Evolutionary conservation across 1,140 invertebrate genomes (phyloP).

Genomic region (Drosophila nigromelanica): DNA sequence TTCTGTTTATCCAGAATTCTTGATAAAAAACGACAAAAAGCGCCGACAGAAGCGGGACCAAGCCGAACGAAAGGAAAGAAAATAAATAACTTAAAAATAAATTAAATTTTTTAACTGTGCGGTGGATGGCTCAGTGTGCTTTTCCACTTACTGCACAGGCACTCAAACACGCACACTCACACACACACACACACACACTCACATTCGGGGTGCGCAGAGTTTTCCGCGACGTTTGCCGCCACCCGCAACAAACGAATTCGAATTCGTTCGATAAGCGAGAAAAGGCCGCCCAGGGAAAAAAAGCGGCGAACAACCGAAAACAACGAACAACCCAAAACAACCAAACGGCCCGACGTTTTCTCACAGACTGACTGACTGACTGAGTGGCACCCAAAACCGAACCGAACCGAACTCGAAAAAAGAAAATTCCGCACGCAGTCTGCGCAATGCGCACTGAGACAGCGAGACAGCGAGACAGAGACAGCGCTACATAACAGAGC

Average conservation of each 20-base stretch:
- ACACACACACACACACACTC: slow-evolving; percentile 42
- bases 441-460: slow-evolving; percentile 63
- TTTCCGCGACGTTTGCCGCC: slow-evolving; percentile 55
- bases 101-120: slow-evolving; percentile 67
- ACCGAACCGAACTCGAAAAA: slow-evolving; percentile 60
- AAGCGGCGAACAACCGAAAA: slow-evolving; percentile 17
- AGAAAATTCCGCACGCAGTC: slow-evolving; percentile 79
- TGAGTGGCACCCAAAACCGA: slow-evolving; percentile 51
- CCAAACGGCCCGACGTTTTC: slow-evolving; percentile 74
- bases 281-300: slow-evolving; percentile 25
- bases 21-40: slow-evolving; percentile 52
- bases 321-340: slow-evolving; percentile 38
- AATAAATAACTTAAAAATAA: slow-evolving; percentile 78
- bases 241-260: slow-evolving; percentile 59
- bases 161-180: not conserved
- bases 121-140: slow-evolving; percentile 44
- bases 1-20: slow-evolving; percentile 69
- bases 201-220: slow-evolving; percentile 53
- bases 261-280: slow-evolving; percentile 56
- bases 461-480: slow-evolving; percentile 11
- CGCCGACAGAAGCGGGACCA: slow-evolving; percentile 45
- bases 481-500: not conserved
- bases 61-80: slow-evolving; percentile 29
- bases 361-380: slow-evolving; percentile 64
- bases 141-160: slow-evolving; percentile 58